Base-by-base conservation (phyloP, 2,113 vertebrate species). In the Chloropsis cyanopogon region DNA sequence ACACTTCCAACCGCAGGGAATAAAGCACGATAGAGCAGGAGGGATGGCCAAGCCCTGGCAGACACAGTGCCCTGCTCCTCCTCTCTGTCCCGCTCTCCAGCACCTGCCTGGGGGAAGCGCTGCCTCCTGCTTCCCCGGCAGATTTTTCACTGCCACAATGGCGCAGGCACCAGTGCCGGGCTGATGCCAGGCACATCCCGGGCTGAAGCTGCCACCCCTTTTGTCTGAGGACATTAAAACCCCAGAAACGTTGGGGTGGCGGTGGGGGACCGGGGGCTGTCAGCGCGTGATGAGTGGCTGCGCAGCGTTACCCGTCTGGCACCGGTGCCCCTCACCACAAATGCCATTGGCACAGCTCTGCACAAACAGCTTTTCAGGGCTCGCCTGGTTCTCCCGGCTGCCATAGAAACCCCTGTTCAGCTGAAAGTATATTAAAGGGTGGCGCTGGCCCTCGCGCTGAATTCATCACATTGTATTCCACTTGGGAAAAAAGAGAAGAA, bases 401-500 rank as follows among this genome's bases (percentile, higher is more conserved):
- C 96, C 96, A 96, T 96, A 97, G 96, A 97, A 97, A 97, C 95
- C 96, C 86, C 93, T 3, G 61, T 61, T 93, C 69, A 82, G 86
- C 95, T 96, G 80, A 46, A 89, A 95, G 95, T 94, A 60, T 69
- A 96, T 93, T 95, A 81, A 92, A 94, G 90, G 88, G 90, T 95
- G 96, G 93, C 33, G 77, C 90, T 89, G 82, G 93, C 87, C 95
- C 92, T 82, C 3, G 28, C 79, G 1, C 86, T 88, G 93, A 93
- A 93, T 96, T 86, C 93, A 88, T 93, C 92, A 90, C 95, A 86
- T 95, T 97, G 92, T 97, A 44, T 94, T 92, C 87, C 88, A 89
- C 85, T 61, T 5, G 31, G 52, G 35, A n/a, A 44, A 35, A 66
- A 66, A 26, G 41, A 49, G n/a, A 42, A 80, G 77, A 46, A 69